phyloP scores from a whole-genome alignment of 2,113 vertebrate genomes.

The Callopanchax toddi region DNA sequence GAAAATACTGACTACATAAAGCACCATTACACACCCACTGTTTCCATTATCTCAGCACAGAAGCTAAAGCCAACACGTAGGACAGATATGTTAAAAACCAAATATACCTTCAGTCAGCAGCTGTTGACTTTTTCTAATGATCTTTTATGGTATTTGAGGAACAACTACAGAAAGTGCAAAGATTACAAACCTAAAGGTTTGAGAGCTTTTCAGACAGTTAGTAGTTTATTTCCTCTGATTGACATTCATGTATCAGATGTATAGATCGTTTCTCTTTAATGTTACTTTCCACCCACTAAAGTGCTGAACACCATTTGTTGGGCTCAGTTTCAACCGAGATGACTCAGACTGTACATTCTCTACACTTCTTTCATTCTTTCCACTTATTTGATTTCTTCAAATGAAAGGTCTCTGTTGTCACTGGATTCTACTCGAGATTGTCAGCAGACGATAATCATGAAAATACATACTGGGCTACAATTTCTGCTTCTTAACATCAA shows the following conservation, averaged over 20 bases:
- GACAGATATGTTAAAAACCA: neutral
- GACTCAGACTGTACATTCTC: too few relatives aligned
- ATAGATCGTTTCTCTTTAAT: too few relatives aligned
- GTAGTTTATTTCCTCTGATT: neutral
- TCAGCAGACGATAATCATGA: conserved; percentile 17
- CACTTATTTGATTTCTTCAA: too few relatives aligned
- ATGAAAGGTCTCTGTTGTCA: neutral
- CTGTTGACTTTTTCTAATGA: neutral
- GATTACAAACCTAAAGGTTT: too few relatives aligned
- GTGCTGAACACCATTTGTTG: neutral
- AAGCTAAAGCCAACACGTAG: too few relatives aligned
- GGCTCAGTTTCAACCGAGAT: neutral
- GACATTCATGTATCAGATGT: neutral
- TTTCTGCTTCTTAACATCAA: conserved; percentile 1
- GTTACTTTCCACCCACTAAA: too few relatives aligned
- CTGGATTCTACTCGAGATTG: conserved; percentile 16
- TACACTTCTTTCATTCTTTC: neutral
- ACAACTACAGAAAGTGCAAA: neutral
- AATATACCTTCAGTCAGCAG: neutral
- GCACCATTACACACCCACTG: conserved; percentile 6
- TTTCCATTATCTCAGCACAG: neutral
- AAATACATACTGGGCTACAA: conserved; percentile 15
- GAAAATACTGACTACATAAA: conserved; percentile 36
- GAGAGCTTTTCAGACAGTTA: neutral
- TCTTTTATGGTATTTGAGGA: neutral